phyloP scores from a whole-genome alignment of 2,113 vertebrate species.

The Prolemur simus region DNA sequence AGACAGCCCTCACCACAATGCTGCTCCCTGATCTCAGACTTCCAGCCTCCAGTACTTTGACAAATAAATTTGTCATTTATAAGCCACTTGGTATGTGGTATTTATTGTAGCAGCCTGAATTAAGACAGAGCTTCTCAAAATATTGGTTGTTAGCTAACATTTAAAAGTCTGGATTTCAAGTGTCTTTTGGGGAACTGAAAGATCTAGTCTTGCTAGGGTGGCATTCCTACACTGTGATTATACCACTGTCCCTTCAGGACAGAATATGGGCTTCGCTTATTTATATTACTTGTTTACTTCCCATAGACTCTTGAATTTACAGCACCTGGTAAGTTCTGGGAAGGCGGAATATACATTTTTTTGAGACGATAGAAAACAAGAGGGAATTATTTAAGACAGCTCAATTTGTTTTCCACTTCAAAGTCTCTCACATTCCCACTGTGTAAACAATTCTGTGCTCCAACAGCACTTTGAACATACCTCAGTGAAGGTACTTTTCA shows the following conservation, averaged over 20 bases:
- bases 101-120: not conserved
- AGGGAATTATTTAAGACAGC: not conserved
- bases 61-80: not conserved
- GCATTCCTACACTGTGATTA: not conserved
- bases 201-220: not conserved
- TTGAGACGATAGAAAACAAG: not conserved
- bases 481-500: not conserved
- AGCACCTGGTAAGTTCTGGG: not conserved
- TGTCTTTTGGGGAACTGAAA: not conserved
- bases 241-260: not conserved
- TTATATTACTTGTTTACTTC: not conserved
- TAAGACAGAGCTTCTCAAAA: not conserved
- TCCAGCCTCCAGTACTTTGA: not conserved
- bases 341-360: not conserved
- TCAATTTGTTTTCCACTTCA: not conserved
- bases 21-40: not conserved
- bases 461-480: not conserved
- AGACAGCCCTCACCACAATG: not conserved
- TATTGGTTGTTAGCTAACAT: not conserved
- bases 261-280: not conserved
- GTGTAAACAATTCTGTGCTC: not conserved
- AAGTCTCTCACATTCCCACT: not conserved
- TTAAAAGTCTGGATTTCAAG: conserved; percentile 8
- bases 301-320: not conserved
- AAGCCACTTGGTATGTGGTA: not conserved